Evolutionary conservation across 2,113 vertebrate genomes (phyloP).

Genomic region (Rhinogobius similis): DNA sequence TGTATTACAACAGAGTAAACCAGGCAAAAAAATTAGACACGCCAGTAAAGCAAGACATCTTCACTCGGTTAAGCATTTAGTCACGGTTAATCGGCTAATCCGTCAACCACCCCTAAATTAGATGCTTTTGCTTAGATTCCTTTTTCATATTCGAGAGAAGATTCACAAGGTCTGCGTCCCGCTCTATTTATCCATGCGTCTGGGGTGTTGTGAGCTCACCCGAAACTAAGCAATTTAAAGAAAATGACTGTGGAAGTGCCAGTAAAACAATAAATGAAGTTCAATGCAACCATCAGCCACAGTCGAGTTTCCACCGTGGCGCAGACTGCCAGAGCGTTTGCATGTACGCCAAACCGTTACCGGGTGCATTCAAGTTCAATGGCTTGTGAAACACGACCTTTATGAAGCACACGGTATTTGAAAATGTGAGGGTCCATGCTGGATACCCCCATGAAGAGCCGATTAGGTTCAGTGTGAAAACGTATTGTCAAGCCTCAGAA

Average conservation of each 20-base stretch:
- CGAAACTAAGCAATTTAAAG: background rate
- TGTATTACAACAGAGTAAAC: too few relatives aligned
- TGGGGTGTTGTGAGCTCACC: too few relatives aligned
- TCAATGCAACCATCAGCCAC: slow-evolving; percentile 36
- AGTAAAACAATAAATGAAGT: slow-evolving; percentile 29
- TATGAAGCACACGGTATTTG: slow-evolving; percentile 32
- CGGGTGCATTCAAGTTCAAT: slow-evolving; percentile 29
- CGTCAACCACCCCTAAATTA: too few relatives aligned
- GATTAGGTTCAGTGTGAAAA: slow-evolving; percentile 18
- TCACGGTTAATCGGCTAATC: too few relatives aligned
- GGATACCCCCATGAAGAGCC: slow-evolving; percentile 14
- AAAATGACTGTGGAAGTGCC: slow-evolving; percentile 6
- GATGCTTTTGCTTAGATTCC: too few relatives aligned
- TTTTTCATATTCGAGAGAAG: too few relatives aligned
- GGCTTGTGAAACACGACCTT: slow-evolving; percentile 46
- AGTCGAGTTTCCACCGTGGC: slow-evolving; percentile 7
- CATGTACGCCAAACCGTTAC: slow-evolving; percentile 36
- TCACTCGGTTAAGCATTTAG: too few relatives aligned
- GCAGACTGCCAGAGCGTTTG: slow-evolving; percentile 17
- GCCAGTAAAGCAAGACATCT: too few relatives aligned
- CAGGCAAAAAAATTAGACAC: too few relatives aligned
- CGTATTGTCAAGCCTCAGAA: slow-evolving; percentile 20
- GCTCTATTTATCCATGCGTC: too few relatives aligned
- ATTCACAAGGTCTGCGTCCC: too few relatives aligned
- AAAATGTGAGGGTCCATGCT: slow-evolving; percentile 38